phyloP scores from a whole-genome alignment of 2,888 invertebrate genomes.

The Nymphalis polychloros region DNA sequence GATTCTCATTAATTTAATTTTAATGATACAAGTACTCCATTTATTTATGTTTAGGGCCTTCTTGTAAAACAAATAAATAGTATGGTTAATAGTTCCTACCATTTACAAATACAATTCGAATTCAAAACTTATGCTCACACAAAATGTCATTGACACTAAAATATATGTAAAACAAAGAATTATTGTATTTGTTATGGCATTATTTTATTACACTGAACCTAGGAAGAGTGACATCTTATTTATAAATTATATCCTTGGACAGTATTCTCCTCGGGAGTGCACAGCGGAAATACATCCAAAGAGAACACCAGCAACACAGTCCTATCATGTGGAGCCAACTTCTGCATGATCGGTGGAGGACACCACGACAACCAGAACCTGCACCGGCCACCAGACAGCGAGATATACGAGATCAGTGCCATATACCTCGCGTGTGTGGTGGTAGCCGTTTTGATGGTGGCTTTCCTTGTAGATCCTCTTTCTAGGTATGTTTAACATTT shows the following conservation, averaged over 20 bases:
- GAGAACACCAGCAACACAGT: slow-evolving; percentile 78
- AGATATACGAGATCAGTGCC: slow-evolving; percentile 93
- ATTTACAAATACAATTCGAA: neutral
- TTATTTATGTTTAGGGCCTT: slow-evolving; percentile 4
- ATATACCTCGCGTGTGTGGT: slow-evolving; percentile 94
- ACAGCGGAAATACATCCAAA: slow-evolving; percentile 74
- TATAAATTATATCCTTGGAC: slow-evolving; percentile 41
- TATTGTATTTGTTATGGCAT: neutral
- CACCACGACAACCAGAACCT: slow-evolving; percentile 88
- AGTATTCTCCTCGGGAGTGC: slow-evolving; percentile 90
- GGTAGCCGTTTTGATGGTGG: slow-evolving; percentile 92
- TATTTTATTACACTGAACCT: too few relatives aligned
- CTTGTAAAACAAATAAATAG: neutral
- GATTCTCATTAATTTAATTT: slow-evolving; percentile 20
- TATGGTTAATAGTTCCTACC: neutral
- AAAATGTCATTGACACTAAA: too few relatives aligned
- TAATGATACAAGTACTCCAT: slow-evolving; percentile 9
- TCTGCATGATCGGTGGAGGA: slow-evolving; percentile 86
- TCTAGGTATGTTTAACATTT: slow-evolving; percentile 84
- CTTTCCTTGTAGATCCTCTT: slow-evolving; percentile 93
- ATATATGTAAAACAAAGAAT: too few relatives aligned
- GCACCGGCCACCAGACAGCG: slow-evolving; percentile 89
- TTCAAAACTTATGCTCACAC: too few relatives aligned
- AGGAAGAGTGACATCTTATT: too few relatives aligned
- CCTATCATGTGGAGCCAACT: slow-evolving; percentile 89